Evolutionary conservation across 2,888 invertebrate genomes (phyloP).

Genomic region (Parnassius smintheus): DNA sequence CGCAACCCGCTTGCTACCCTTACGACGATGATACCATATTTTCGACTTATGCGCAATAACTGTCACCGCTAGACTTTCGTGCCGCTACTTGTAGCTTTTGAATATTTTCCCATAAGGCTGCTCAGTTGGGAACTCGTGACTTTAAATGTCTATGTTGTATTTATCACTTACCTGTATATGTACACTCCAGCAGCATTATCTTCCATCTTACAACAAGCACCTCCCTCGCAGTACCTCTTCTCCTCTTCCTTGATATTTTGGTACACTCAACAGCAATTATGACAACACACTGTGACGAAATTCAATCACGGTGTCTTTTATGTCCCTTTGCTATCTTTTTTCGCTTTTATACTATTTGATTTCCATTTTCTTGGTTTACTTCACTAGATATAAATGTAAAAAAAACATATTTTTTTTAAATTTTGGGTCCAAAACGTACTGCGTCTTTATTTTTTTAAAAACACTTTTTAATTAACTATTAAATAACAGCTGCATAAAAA

Average conservation of each 20-base stretch:
- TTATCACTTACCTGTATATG: constrained; percentile 65
- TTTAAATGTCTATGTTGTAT: neutral
- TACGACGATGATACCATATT: too few relatives aligned
- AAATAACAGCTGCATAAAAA: too few relatives aligned
- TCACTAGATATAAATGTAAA: neutral
- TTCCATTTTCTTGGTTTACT: constrained; percentile 17
- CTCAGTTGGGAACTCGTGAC: too few relatives aligned
- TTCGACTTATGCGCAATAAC: too few relatives aligned
- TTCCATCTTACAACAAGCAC: constrained; percentile 70
- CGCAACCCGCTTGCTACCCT: too few relatives aligned
- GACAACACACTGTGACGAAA: neutral
- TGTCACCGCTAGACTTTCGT: too few relatives aligned
- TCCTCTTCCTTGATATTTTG: neutral
- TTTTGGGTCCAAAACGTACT: too few relatives aligned
- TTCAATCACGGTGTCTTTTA: neutral
- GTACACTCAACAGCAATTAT: neutral
- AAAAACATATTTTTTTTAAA: neutral
- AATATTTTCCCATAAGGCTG: too few relatives aligned
- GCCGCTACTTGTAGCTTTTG: too few relatives aligned
- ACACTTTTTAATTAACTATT: too few relatives aligned
- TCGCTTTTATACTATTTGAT: constrained; percentile 11
- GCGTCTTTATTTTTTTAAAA: too few relatives aligned
- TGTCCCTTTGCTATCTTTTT: neutral
- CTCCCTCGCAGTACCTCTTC: constrained; percentile 27
- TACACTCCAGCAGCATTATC: constrained; percentile 65